Base-by-base conservation (phyloP, 2,797 vertebrate genomes). In the Atherinosoma microstoma region DNA sequence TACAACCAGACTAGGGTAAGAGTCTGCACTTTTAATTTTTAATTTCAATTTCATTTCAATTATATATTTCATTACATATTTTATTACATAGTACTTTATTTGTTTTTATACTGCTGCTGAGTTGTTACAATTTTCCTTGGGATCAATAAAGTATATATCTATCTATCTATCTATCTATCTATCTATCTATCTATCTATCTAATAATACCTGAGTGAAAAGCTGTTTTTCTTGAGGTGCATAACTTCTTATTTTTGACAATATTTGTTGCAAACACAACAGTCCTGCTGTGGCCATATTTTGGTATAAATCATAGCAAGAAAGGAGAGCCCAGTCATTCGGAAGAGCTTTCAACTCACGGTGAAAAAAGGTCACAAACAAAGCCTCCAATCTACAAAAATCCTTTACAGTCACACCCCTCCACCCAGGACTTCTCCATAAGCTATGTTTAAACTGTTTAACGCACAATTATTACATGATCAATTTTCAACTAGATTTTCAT, bases 111-210 rank as follows among this genome's bases (percentile, higher is more conserved):
- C n/a, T n/a, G n/a, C n/a, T n/a, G n/a, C n/a, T n/a, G n/a, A n/a
- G n/a, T n/a, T n/a, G n/a, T n/a, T n/a, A n/a, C n/a, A n/a, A n/a
- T n/a, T n/a, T n/a, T n/a, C n/a, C n/a, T n/a, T n/a, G n/a, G n/a
- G n/a, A n/a, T n/a, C n/a, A n/a, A n/a, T n/a, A n/a, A n/a, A n/a
- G n/a, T n/a, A n/a, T n/a, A n/a, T n/a, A 94, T 83, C 76, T 70
- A 79, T 75, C 53, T 64, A 66, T 81, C 60, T 67, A 76, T 76
- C 59, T 75, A 70, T 79, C 56, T 63, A 58, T 80, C 49, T 67
- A 71, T 70, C 22, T 73, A 64, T 64, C 40, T 67, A 62, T 66
- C 58, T 71, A 60, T 67, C 27, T 51, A 34, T 72, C 54, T 57
- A 42, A 18, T 18, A 42, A 45, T 12, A 45, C 16, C 42, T 20